Conservation (phyloP, 1,140 invertebrate genomes). For the Penaeus japonicus region DNA sequence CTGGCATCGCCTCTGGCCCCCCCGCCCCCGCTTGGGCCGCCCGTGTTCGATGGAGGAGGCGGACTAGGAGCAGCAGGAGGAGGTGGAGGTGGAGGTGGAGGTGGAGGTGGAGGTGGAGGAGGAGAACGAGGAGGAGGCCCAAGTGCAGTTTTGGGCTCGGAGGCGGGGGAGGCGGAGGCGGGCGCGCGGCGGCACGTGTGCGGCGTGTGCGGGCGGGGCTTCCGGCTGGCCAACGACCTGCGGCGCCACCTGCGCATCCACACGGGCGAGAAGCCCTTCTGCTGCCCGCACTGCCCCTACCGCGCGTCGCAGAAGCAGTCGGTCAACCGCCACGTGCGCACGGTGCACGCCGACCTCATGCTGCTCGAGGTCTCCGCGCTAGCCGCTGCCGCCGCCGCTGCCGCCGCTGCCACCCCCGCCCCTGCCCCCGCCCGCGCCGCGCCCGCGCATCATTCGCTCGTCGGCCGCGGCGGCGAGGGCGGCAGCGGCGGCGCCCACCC, state of each 20-base stretch:
- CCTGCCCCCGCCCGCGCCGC: background rate
- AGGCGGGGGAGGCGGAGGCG: background rate
- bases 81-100: too few species aligned
- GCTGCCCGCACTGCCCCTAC: slow-evolving; percentile 61
- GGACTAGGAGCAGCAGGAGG: background rate
- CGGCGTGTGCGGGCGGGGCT: slow-evolving; percentile 63
- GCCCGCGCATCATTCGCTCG: slow-evolving; percentile 15
- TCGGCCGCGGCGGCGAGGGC: too few species aligned
- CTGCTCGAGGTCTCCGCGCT: slow-evolving; percentile 7
- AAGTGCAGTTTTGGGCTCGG: background rate
- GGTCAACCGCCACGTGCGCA: slow-evolving; percentile 47
- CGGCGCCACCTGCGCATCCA: slow-evolving; percentile 66
- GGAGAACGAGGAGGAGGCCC: background rate
- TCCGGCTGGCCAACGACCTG: slow-evolving; percentile 84
- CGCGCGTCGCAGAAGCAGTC: slow-evolving; percentile 53
- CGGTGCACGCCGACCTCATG: slow-evolving; percentile 42
- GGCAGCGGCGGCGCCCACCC: slow-evolving; percentile 13
- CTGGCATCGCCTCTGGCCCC: slow-evolving; percentile 32
- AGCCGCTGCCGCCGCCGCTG: background rate
- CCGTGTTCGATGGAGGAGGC: background rate
- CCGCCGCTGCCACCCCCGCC: background rate
- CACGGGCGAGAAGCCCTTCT: slow-evolving; percentile 64
- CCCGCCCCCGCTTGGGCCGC: background rate
- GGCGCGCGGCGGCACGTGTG: slow-evolving; percentile 60
- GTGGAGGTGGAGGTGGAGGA: background rate